phyloP scores from a whole-genome alignment of 1,140 invertebrate genomes.

The Polypedilum pembai region DNA sequence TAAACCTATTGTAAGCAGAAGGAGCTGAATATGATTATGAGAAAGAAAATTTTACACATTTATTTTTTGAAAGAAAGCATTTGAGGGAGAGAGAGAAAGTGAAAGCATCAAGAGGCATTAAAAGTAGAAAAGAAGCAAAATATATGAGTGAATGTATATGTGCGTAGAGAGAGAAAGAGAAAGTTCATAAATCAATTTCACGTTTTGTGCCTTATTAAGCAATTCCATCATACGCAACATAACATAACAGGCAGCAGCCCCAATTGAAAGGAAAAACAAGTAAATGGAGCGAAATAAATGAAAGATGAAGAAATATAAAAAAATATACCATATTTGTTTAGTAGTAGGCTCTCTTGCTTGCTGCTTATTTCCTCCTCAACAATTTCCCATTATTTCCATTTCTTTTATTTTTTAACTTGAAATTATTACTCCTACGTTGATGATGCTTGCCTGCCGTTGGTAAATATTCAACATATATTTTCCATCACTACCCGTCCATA shows the following conservation, averaged over 20 bases:
- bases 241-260: neutral
- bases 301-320: neutral
- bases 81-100: neutral
- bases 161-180: neutral
- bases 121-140: no score
- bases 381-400: no score
- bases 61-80: neutral
- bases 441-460: no score
- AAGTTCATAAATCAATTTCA: constrained; percentile 19
- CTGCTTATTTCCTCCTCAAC: no score
- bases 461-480: no score
- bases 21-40: neutral
- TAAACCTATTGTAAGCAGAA: neutral
- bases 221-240: constrained; percentile 4
- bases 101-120: neutral
- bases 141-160: no score
- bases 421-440: no score
- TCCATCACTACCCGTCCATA: no score
- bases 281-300: constrained; percentile 12
- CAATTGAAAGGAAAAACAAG: constrained; percentile 12
- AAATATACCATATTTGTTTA: neutral
- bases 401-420: no score
- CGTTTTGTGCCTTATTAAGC: constrained; percentile 11
- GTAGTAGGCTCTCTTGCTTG: neutral
- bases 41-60: neutral